Evolutionary conservation across 2,888 invertebrate species (phyloP), one percentile per base, ranked within the genome.

Genomic region (Aleiodes alternator): DNA sequence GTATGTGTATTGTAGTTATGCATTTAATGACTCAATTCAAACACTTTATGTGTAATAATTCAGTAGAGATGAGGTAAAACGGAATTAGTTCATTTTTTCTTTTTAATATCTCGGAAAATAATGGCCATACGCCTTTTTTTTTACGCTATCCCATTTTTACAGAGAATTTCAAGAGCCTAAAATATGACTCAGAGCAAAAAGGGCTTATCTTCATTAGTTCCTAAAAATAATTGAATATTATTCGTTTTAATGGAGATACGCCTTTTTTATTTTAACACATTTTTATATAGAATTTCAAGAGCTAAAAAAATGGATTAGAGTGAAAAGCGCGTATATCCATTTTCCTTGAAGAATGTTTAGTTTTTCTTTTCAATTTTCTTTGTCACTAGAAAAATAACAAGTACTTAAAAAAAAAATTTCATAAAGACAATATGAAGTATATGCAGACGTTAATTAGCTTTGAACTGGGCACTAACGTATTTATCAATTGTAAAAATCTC

Each of bases 371-470:
- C n/a, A 38, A 38, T 38, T 38, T 38, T 38, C 23, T 38, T 66
- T 73, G 43, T 55, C 14, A 34, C 5, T 23, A 23, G 31, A 72
- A 16, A 6, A 51, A 50, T 6, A 50, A 61, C 23, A 23, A 23
- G 23, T 23, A 23, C 23, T 23, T 23, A 61, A 61, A 43, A 43
- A 43, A 43, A 43, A 9, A 43, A 6, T 6, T 16, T 64, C 16
- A 9, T 14, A 61, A 61, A 64, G 16, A 38, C 16, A 11, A 34
- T 34, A 6, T n/a, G 1, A 34, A n/a, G 38, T n/a, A 34, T 12
- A 34, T n/a, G 2, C 23, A 61, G 48, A 64, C 68, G 74, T 74
- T 74, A 74, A 74, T 74, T 74, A 69, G 55, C 74, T 43, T n/a
- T 29, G 38, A 34, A 64, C 51, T 9, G 57, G 59, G 68, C 73